Base-by-base conservation (phyloP, 2,797 vertebrate species). In the Lepidocolaptes lacrymiger region DNA sequence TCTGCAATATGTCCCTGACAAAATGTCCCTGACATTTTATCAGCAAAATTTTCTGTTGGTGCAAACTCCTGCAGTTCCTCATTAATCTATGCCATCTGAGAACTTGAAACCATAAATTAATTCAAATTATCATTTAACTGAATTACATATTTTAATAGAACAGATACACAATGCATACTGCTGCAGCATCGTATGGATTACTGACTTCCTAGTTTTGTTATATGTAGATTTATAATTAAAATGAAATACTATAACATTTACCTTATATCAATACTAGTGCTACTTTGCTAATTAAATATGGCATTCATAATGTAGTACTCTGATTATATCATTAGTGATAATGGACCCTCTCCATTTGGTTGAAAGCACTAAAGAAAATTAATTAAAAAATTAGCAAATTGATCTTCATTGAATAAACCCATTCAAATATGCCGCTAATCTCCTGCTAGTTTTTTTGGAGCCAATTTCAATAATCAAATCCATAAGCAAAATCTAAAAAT, bases 261-360 rank as follows among this genome's bases (percentile, higher is more conserved):
- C 37, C 37, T 74, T 61, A 37, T 82, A 89, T 41, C 48, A 72
- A 41, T 49, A 67, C n/a, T 71, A 62, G 54, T 46, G 30, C 6
- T 59, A 55, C 34, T 82, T 92, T 52, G 34, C 56, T 87, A 91
- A 94, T 95, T 91, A 92, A 91, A 95, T 64, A 89, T 32, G 56
- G n/a, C 9, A 80, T 91, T 90, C 64, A 46, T 81, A 91, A 85
- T 48, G 54, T 2, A 80, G 61, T 58, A 52, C 43, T 39, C 74
- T 91, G 49, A 92, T 71, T 74, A 94, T 82, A 94, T 87, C 4
- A 91, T 68, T 89, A 76, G n/a, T 56, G 67, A 69, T 71, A 73
- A 95, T 20, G 23, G 20, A 85, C 22, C 10, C 20, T 68, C 51
- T 85, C 63, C 41, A 79, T 74, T 5, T 59, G 58, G 79, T 52